Evolutionary conservation across 2,113 vertebrate species (phyloP).

Genomic region (Dipodomys merriami): DNA sequence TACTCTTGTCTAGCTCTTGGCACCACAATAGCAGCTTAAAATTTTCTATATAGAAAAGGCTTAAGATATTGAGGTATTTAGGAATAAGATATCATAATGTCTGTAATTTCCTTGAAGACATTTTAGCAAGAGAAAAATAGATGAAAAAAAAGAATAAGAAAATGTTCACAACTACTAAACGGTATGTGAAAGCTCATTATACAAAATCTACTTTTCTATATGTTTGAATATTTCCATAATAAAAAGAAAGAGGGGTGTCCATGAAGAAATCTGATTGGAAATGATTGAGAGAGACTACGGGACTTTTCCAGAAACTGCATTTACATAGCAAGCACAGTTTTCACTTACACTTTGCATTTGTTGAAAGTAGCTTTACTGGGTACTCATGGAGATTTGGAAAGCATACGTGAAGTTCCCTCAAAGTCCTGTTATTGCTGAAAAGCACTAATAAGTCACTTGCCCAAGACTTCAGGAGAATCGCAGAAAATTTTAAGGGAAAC

Average conservation of each 20-base stretch:
- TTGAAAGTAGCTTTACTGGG: conserved; percentile 15
- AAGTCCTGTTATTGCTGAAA: conserved; percentile 55
- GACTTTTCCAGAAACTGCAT: conserved; percentile 40
- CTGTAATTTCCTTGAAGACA: conserved; percentile 55
- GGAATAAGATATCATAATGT: conserved; percentile 39
- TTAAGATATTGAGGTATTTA: conserved; percentile 34
- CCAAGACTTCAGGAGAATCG: conserved; percentile 9
- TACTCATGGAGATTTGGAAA: conserved; percentile 24
- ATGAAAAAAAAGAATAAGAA: conserved; percentile 39
- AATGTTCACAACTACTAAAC: conserved; percentile 64
- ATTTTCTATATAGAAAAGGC: conserved; percentile 45
- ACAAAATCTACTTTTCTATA: conserved; percentile 39
- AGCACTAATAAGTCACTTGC: not conserved
- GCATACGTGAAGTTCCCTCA: not conserved
- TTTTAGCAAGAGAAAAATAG: conserved; percentile 56
- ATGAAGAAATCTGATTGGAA: not conserved
- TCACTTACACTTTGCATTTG: not conserved
- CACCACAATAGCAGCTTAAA: conserved; percentile 6
- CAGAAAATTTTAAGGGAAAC: conserved; percentile 27
- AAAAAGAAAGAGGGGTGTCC: conserved; percentile 34
- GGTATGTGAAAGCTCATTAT: conserved; percentile 26
- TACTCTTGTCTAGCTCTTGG: conserved; percentile 1
- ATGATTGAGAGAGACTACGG: not conserved
- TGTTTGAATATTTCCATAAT: conserved; percentile 42
- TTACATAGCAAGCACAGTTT: conserved; percentile 35